Conservation (phyloP, 2,113 vertebrate species). For the Salminus brasiliensis region DNA sequence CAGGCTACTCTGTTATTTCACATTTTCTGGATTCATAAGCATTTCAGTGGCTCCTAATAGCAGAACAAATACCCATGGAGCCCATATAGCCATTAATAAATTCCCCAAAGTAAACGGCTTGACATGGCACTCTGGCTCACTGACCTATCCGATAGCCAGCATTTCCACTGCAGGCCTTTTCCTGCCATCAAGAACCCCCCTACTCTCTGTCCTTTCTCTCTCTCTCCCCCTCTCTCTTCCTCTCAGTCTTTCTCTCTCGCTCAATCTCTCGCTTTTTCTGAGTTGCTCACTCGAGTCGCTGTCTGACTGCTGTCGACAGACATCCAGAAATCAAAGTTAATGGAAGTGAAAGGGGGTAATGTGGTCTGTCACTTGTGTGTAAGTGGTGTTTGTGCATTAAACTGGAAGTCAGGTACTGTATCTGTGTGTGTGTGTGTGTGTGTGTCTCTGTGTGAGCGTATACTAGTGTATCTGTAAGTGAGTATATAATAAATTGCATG, state of each 20-base stretch:
- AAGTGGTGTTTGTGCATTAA: slow-evolving; percentile 67
- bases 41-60: slow-evolving; percentile 60
- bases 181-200: slow-evolving; percentile 18
- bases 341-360: slow-evolving; percentile 68
- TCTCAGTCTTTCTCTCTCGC: slow-evolving; percentile 20
- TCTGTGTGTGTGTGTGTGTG: background rate
- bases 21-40: slow-evolving; percentile 63
- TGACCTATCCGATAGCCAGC: slow-evolving; percentile 57
- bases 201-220: background rate
- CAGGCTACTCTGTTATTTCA: slow-evolving; percentile 52
- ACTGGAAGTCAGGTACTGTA: slow-evolving; percentile 54
- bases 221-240: background rate
- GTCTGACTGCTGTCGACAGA: slow-evolving; percentile 60
- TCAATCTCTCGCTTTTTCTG: slow-evolving; percentile 26
- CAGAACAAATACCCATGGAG: slow-evolving; percentile 61
- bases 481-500: slow-evolving; percentile 37
- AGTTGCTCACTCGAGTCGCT: slow-evolving; percentile 52
- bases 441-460: background rate
- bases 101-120: slow-evolving; percentile 59
- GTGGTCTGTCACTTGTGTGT: slow-evolving; percentile 66
- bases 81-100: slow-evolving; percentile 66
- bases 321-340: slow-evolving; percentile 67
- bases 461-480: background rate
- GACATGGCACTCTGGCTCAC: slow-evolving; percentile 53
- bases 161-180: slow-evolving; percentile 39